Evolutionary conservation across 2,113 vertebrate species (phyloP).

Genomic region (Corythaeola cristata): DNA sequence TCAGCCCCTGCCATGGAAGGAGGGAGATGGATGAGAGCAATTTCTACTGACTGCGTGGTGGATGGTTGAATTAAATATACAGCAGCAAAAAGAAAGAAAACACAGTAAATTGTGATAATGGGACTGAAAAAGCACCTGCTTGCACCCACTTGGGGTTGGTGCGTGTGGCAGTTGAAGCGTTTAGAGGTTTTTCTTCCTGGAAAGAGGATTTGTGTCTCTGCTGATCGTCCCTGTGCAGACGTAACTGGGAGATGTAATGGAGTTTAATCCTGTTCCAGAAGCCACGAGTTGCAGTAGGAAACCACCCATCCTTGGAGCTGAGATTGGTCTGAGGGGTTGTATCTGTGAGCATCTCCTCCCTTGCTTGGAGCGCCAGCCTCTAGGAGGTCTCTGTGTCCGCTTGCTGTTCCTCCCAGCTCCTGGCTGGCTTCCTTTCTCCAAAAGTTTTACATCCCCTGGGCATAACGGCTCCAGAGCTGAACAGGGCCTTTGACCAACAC

Average conservation of each 20-base stretch:
- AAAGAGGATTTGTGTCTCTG: not conserved
- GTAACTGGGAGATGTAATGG: not conserved
- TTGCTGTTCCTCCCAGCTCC: not conserved
- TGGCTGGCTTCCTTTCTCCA: not conserved
- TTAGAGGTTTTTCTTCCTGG: not conserved
- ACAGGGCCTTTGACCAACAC: not conserved
- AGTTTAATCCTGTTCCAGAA: not conserved
- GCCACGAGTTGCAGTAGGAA: not conserved
- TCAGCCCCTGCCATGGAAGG: not conserved
- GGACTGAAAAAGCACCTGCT: not conserved
- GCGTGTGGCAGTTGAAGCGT: not conserved
- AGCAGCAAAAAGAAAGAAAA: not conserved
- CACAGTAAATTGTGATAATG: not conserved
- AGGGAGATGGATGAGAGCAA: not conserved
- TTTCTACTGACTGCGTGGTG: not conserved
- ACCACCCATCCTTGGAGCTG: not conserved
- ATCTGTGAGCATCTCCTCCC: not conserved
- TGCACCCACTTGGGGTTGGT: not conserved
- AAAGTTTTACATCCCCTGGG: not conserved
- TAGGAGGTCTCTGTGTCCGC: rapidly evolving
- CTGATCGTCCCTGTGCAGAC: not conserved
- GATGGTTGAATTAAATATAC: not conserved
- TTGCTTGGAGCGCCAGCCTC: not conserved
- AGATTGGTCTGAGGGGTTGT: not conserved
- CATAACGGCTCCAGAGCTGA: not conserved